phyloP scores from a whole-genome alignment of 2,888 invertebrate species.

The Cephalotes varians region DNA sequence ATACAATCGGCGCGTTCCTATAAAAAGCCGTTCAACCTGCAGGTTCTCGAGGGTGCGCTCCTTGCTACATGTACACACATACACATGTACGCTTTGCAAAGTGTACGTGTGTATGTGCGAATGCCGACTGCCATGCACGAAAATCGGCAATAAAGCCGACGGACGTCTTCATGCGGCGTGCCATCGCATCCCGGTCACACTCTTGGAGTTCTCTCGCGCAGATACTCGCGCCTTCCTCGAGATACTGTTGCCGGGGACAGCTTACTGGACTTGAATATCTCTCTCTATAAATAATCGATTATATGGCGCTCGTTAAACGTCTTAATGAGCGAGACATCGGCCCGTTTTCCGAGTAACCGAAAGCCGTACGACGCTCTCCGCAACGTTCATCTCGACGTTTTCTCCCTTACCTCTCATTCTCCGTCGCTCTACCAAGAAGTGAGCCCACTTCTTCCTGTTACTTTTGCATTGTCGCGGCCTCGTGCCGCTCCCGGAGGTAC shows the following conservation, averaged over 20 bases:
- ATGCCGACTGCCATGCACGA: constrained; percentile 68
- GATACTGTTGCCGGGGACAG: constrained; percentile 59
- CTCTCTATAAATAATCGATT: constrained; percentile 84
- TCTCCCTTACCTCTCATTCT: constrained; percentile 27
- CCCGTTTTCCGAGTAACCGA: constrained; percentile 74
- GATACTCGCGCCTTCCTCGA: constrained; percentile 54
- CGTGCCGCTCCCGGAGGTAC: constrained; percentile 21
- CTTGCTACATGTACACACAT: not conserved
- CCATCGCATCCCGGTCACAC: constrained; percentile 29
- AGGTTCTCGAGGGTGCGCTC: constrained; percentile 19
- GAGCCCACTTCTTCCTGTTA: constrained; percentile 4
- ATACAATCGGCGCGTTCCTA: constrained; percentile 73
- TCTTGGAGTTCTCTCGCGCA: constrained; percentile 30
- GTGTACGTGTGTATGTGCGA: constrained; percentile 41
- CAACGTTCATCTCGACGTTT: not conserved
- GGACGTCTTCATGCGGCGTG: constrained; percentile 80
- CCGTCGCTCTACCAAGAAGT: constrained; percentile 25
- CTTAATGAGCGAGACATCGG: constrained; percentile 80
- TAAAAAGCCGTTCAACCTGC: constrained; percentile 67
- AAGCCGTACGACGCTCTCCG: constrained; percentile 54
- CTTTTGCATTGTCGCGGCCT: constrained; percentile 23
- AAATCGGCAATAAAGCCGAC: constrained; percentile 80
- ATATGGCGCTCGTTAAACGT: constrained; percentile 81
- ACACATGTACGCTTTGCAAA: not conserved
- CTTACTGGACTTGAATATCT: constrained; percentile 74